Percentiles rank a stretch among this genome's conserved stretches.
Conservation (phyloP, 2,797 vertebrate genomes). For the Kryptolebias ocellatus region DNA sequence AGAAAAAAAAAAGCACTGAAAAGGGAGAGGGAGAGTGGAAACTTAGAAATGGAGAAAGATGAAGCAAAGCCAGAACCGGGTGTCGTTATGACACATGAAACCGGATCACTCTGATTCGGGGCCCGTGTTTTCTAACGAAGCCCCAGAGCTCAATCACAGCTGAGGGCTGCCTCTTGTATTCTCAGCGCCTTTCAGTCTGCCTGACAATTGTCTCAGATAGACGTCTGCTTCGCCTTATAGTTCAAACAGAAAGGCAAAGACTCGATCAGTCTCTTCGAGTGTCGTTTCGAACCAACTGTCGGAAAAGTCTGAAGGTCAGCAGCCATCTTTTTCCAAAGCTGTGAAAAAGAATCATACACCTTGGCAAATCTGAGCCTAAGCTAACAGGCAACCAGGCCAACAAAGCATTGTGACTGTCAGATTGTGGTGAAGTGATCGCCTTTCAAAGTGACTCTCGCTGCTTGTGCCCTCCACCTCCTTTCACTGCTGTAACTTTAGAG, state of each 20-base stretch:
- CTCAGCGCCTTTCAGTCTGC: conserved; percentile 55
- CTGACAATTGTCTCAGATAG: conserved; percentile 55
- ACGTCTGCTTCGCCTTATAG: conserved; percentile 25
- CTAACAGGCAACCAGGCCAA: conserved; percentile 58
- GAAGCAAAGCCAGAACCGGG: conserved; percentile 55
- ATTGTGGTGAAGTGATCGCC: conserved; percentile 66
- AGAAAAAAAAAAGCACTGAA: conserved; percentile 45
- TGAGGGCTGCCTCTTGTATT: conserved; percentile 53
- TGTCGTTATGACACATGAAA: conserved; percentile 70
- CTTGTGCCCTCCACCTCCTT: conserved; percentile 68
- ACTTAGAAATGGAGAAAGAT: conserved; percentile 42
- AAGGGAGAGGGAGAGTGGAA: conserved; percentile 24
- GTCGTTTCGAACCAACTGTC: conserved; percentile 24
- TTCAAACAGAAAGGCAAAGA: conserved; percentile 14
- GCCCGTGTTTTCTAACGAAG: conserved; percentile 61
- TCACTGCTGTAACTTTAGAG: conserved; percentile 74
- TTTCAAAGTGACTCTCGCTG: conserved; percentile 80
- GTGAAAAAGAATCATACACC: conserved; percentile 26
- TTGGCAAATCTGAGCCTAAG: conserved; percentile 37
- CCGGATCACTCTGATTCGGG: conserved; percentile 52
- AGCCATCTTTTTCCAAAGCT: not conserved
- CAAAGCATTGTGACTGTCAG: conserved; percentile 71
- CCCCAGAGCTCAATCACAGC: conserved; percentile 57
- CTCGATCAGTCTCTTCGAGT: conserved; percentile 35
- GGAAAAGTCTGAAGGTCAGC: conserved; percentile 48